phyloP scores from a whole-genome alignment of 1,140 invertebrate genomes.

The Microplitis mediator region DNA sequence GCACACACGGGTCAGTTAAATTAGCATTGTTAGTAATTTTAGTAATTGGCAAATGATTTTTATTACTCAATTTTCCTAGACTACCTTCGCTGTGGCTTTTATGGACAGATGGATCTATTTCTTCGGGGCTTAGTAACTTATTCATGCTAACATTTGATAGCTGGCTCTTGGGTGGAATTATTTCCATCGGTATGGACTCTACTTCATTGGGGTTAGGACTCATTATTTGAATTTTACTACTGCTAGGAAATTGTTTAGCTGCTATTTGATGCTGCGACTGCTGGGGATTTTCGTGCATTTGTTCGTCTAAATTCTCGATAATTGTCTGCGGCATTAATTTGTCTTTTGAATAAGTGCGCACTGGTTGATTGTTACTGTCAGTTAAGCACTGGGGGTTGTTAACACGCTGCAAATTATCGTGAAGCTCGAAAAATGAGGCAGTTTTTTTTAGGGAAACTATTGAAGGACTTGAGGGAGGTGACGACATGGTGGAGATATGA shows the following conservation, averaged over 20 bases:
- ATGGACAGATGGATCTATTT: constrained; percentile 27
- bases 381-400: not conserved
- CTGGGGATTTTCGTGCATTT: not conserved
- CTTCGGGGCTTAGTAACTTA: constrained; percentile 17
- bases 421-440: not conserved
- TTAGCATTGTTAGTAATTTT: constrained; percentile 55
- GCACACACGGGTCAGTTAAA: constrained; percentile 60
- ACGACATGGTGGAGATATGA: too few relatives aligned
- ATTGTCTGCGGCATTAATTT: constrained; percentile 12
- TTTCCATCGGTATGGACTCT: not conserved
- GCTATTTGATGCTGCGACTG: not conserved
- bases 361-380: not conserved
- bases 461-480: not conserved
- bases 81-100: constrained; percentile 41
- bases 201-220: not conserved
- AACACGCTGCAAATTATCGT: not conserved
- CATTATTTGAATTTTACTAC: not conserved
- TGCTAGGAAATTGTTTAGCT: not conserved
- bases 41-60: constrained; percentile 33
- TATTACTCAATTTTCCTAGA: constrained; percentile 29
- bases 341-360: not conserved
- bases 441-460: not conserved
- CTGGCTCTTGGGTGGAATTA: not conserved
- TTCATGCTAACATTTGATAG: not conserved
- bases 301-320: not conserved